These are phyloP conservation scores for Brotula barbata DNA, from an alignment of 2,797 vertebrate genomes.

Conservation along the genomic window DNA sequence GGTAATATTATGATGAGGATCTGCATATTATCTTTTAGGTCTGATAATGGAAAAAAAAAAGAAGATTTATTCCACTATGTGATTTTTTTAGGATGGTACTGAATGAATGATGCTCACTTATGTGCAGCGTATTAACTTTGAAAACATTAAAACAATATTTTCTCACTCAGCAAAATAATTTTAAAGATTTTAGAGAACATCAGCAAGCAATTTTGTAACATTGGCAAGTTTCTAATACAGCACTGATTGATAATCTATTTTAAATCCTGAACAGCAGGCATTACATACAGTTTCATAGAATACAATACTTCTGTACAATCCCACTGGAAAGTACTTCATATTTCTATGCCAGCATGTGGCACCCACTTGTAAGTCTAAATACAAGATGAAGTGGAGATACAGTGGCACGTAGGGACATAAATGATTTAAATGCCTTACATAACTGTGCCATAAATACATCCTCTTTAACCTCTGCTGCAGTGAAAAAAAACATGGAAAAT, in stretches of 20 bases:
- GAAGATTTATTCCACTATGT: no score
- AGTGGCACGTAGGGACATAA: constrained; percentile 35
- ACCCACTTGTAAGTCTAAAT: constrained; percentile 29
- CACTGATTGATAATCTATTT: background rate
- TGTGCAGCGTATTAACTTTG: no score
- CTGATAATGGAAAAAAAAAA: no score
- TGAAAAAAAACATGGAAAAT: constrained; percentile 12
- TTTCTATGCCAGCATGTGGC: constrained; percentile 9
- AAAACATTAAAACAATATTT: background rate
- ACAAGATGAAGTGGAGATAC: constrained; percentile 27
- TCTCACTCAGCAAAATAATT: background rate
- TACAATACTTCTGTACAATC: background rate
- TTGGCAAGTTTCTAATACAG: background rate
- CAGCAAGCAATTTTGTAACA: no score
- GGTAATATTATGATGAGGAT: background rate
- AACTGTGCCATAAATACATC: constrained; percentile 42
- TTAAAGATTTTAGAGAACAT: background rate
- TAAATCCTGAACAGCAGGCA: background rate
- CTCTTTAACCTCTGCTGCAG: constrained; percentile 44
- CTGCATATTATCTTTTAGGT: no score
- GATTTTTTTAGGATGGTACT: no score
- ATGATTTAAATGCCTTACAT: constrained; percentile 61
- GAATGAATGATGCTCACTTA: no score
- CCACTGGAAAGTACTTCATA: constrained; percentile 1
- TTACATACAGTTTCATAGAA: no score